Evolutionary conservation across 2,888 invertebrate species (phyloP), one percentile per base, ranked within the genome.

Genomic region (Morinoia aosen): DNA sequence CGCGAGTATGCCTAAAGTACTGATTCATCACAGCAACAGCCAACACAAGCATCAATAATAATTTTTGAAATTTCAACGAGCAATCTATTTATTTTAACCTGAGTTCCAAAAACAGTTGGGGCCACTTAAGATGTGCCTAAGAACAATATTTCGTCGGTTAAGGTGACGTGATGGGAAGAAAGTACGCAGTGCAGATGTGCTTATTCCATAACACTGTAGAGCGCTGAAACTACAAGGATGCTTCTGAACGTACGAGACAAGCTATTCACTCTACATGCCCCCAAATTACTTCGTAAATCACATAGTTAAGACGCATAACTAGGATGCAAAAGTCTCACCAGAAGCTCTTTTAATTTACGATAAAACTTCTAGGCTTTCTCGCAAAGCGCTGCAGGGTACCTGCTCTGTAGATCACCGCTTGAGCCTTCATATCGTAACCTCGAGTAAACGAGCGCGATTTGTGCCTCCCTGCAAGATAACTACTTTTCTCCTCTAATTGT

Each of bases 231-330:
- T 40, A 19, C 16, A 14, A 1, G 39, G 40, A 39, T 39, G 40
- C 39, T 90, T 19, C 14, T 39, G 90, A 90, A 90, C 40, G 90
- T 40, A 57, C 56, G 93, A 57, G 56, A 25, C 57, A 33, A 93
- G 57, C 93, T 93, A 93, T 10, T 57, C 57, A 56, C 57, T n/a
- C 48, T 57, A 12, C 48, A 57, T 93, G 57, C 93, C 58, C 19
- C 57, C 57, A 93, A 93, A 93, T 93, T 93, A 93, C 93, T 93
- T 93, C 93, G 48, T 93, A 93, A 57, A 93, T 93, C 93, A 56
- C n/a, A 57, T 33, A 93, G 48, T 93, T 93, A 93, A 57, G 93
- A 93, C 93, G 93, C 57, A 93, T 93, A 93, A 93, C 93, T 93
- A 33, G 93, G 56, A 93, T 93, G 93, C 93, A 93, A 93, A 93